phyloP scores from a whole-genome alignment of 1,140 invertebrate species.

The Drosophila sechellia region DNA sequence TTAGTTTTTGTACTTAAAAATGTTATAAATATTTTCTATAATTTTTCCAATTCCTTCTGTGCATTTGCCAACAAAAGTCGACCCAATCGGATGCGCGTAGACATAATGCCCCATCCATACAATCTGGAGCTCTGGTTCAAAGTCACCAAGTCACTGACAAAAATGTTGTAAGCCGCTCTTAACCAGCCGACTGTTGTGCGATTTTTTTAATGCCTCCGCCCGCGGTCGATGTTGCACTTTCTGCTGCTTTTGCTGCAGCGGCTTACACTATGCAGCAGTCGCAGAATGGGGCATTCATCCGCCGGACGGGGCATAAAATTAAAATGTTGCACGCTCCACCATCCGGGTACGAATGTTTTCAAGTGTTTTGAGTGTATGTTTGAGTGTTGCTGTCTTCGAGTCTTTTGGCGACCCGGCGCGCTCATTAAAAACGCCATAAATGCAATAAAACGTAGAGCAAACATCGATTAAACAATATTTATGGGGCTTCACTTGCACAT shows the following conservation, averaged over 20 bases:
- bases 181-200: conserved; percentile 36
- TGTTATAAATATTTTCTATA: neutral
- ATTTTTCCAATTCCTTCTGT: neutral
- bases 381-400: neutral
- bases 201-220: conserved; percentile 32
- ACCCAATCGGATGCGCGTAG: conserved; percentile 23
- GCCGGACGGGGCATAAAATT: conserved; percentile 73
- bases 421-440: conserved; percentile 85
- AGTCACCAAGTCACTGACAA: conserved; percentile 84
- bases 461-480: conserved; percentile 85
- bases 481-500: conserved; percentile 84
- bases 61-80: neutral
- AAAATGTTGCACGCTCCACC: conserved; percentile 73
- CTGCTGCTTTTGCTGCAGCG: conserved; percentile 14
- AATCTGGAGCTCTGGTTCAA: conserved; percentile 61
- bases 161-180: conserved; percentile 71
- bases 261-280: conserved; percentile 50
- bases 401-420: conserved; percentile 23
- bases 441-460: conserved; percentile 85
- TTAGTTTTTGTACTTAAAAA: no score
- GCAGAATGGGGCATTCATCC: conserved; percentile 28
- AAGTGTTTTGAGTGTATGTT: neutral
- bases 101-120: neutral
- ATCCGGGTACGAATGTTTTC: conserved; percentile 1
- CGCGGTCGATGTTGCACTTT: conserved; percentile 10